Evolutionary conservation across 2,888 invertebrate genomes (phyloP).

Genomic region (Hemaris fuciformis): DNA sequence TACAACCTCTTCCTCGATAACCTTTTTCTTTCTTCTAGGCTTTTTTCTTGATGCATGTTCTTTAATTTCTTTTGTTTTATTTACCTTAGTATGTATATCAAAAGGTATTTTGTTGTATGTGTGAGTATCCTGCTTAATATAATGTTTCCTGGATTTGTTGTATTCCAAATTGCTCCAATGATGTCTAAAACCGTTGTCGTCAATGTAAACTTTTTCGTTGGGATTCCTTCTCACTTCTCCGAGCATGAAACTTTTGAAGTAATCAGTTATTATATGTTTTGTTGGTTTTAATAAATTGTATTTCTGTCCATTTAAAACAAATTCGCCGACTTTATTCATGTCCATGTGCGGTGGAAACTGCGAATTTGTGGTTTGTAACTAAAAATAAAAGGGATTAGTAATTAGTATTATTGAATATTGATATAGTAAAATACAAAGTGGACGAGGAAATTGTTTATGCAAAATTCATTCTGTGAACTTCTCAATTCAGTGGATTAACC

Average conservation of each 20-base stretch:
- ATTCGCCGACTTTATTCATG: conserved; percentile 52
- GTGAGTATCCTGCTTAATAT: background rate
- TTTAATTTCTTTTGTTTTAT: background rate
- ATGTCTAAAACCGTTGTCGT: conserved; percentile 60
- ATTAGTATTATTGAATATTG: too few species aligned
- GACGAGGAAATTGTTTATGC: too few species aligned
- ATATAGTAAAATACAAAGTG: too few species aligned
- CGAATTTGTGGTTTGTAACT: conserved; percentile 26
- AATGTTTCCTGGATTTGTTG: conserved; percentile 11
- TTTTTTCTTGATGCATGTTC: conserved; percentile 5
- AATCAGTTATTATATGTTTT: conserved; percentile 48
- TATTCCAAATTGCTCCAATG: conserved; percentile 48
- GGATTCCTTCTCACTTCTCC: conserved; percentile 30
- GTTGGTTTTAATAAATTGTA: conserved; percentile 55
- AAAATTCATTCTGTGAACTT: too few species aligned
- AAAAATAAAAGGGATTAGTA: conserved; percentile 16
- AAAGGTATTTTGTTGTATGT: background rate
- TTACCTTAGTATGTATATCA: background rate
- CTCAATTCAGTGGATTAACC: too few species aligned
- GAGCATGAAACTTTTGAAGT: conserved; percentile 51
- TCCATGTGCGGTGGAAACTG: conserved; percentile 52
- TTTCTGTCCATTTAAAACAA: conserved; percentile 45
- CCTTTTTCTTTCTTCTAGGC: conserved; percentile 12
- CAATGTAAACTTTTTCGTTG: conserved; percentile 46
- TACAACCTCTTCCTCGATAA: background rate